Conservation (phyloP, 2,888 invertebrate species). For the Leptopilina drosophilae region DNA sequence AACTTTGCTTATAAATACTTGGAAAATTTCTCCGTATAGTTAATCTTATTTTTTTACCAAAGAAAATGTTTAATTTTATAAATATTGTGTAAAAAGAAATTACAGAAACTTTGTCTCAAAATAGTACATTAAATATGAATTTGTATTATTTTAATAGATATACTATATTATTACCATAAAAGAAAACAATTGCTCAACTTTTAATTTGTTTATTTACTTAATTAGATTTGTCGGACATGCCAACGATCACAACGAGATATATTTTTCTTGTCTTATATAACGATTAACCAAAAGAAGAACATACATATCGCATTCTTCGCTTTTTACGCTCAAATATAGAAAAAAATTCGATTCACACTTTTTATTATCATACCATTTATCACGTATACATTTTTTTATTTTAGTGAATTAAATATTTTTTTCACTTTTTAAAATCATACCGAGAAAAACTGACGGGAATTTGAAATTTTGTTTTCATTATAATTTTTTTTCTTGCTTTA, state of each 20-base stretch:
- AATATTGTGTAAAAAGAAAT: no score
- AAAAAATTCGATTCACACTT: slow-evolving; percentile 48
- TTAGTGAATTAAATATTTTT: slow-evolving; percentile 10
- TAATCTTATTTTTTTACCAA: neutral
- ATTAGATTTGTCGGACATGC: slow-evolving; percentile 54
- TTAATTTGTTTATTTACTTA: slow-evolving; percentile 41
- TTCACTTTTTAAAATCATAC: neutral
- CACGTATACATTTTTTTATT: slow-evolving; percentile 23
- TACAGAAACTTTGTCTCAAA: neutral
- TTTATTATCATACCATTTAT: slow-evolving; percentile 19
- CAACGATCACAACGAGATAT: slow-evolving; percentile 61
- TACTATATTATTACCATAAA: neutral
- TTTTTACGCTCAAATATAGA: slow-evolving; percentile 48
- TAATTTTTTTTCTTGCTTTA: neutral
- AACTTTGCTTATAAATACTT: no score
- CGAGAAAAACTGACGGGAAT: slow-evolving; percentile 29
- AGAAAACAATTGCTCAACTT: neutral
- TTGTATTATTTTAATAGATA: neutral
- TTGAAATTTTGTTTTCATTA: neutral
- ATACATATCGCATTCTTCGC: slow-evolving; percentile 42
- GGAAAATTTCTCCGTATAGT: no score
- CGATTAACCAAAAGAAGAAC: slow-evolving; percentile 53
- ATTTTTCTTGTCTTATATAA: slow-evolving; percentile 55
- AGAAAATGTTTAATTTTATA: neutral
- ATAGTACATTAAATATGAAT: neutral